A percentile compares a stretch with the other conserved stretches of the same genome.
These are phyloP conservation scores for Aurelia aurita DNA, from an alignment of 30 jellyfish, hydroid and myxozoan species.

Conservation along the genomic window DNA sequence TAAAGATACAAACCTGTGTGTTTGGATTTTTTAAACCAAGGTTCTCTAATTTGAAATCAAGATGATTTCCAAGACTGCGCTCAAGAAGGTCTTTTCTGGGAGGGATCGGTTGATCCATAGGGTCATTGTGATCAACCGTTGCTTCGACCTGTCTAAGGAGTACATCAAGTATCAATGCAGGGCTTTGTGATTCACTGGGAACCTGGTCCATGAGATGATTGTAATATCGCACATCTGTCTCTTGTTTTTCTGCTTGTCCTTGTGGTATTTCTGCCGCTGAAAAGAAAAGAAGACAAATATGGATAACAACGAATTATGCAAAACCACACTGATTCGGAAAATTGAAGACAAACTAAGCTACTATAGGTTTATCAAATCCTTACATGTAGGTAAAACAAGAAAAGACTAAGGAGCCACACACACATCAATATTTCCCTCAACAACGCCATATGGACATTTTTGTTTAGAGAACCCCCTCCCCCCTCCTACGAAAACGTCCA, in stretches of 20 bases:
- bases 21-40: slow-evolving; percentile 54
- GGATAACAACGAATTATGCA: no score
- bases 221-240: slow-evolving; percentile 76
- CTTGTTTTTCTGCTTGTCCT: not conserved
- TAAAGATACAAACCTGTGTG: slow-evolving; percentile 14
- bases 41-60: slow-evolving; percentile 42
- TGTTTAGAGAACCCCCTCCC: no score
- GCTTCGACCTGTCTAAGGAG: slow-evolving; percentile 94
- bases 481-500: no score
- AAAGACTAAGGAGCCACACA: no score
- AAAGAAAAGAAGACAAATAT: no score
- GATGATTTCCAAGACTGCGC: slow-evolving; percentile 44
- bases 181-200: slow-evolving; percentile 87
- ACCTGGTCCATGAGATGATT: slow-evolving; percentile 70
- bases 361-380: no score
- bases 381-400: no score
- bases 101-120: slow-evolving; percentile 43
- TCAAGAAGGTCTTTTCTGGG: slow-evolving; percentile 53
- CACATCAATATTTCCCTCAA: no score
- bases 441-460: no score
- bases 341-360: no score
- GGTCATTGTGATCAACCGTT: slow-evolving; percentile 57
- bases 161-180: slow-evolving; percentile 64
- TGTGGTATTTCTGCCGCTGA: not conserved
- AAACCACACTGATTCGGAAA: no score